These are phyloP conservation scores for Indri indri DNA, from an alignment of 2,113 vertebrate genomes.

Conservation along the genomic window DNA sequence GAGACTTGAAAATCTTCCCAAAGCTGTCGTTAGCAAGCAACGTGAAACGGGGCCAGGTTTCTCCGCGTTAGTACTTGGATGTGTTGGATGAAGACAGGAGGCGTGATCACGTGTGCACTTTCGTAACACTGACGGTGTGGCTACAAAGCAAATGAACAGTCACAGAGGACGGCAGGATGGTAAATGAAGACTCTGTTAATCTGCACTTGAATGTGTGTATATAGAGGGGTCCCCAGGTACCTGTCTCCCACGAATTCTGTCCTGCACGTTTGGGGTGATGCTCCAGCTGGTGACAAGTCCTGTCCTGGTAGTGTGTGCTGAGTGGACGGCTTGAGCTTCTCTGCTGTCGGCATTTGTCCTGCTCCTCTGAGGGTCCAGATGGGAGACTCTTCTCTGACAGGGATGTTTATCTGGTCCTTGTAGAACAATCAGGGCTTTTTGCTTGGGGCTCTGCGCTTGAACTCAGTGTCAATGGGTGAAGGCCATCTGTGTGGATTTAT, in stretches of 20 bases:
- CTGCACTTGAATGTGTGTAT: background rate
- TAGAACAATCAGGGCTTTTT: background rate
- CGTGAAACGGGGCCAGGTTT: background rate
- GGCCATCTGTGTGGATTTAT: background rate
- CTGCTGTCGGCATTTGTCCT: too few species aligned
- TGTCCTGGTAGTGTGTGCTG: too few species aligned
- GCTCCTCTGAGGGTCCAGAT: background rate
- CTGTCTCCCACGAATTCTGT: background rate
- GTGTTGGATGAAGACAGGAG: background rate
- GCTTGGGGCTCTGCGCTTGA: background rate
- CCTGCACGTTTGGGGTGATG: background rate
- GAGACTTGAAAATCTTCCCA: conserved; percentile 42
- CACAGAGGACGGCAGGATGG: background rate
- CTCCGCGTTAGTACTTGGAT: background rate
- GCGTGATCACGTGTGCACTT: background rate
- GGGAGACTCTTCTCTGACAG: background rate
- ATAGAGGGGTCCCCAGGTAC: background rate
- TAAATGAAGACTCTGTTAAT: background rate
- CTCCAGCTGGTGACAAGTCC: background rate
- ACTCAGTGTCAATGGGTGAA: background rate
- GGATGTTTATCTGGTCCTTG: background rate
- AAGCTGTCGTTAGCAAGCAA: background rate
- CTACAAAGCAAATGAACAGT: background rate
- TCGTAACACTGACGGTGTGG: background rate
- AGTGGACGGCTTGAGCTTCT: background rate